These are phyloP conservation scores for Channa striata DNA, from an alignment of 2,797 vertebrate genomes.

Conservation along the genomic window DNA sequence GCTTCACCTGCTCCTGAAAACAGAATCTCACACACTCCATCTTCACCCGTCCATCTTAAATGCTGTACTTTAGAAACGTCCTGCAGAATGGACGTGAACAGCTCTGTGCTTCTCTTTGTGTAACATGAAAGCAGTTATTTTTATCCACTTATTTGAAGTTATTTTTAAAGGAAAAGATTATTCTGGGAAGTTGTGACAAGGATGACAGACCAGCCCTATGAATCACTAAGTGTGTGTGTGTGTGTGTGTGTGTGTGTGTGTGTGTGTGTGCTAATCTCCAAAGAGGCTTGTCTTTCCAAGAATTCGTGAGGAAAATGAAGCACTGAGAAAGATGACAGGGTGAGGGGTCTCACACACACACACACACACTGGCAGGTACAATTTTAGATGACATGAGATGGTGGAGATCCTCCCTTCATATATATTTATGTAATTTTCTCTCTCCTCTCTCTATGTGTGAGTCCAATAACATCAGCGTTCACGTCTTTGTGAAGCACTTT, in stretches of 20 bases:
- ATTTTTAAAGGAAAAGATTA: constrained; percentile 50
- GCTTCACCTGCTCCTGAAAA: constrained; percentile 49
- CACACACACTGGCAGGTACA: constrained; percentile 6
- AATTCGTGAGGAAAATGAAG: constrained; percentile 39
- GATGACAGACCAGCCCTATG: constrained; percentile 16
- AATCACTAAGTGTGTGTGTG: constrained; percentile 7
- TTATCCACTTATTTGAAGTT: constrained; percentile 18
- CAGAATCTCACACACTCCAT: constrained; percentile 18
- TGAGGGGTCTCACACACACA: constrained; percentile 18
- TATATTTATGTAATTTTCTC: neutral
- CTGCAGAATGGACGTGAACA: neutral
- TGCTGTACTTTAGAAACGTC: neutral
- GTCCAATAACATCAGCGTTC: too few species aligned
- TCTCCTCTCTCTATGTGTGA: neutral
- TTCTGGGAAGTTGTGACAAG: constrained; percentile 47
- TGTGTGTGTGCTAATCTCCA: constrained; percentile 28
- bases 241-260: constrained; percentile 10
- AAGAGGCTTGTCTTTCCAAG: constrained; percentile 22
- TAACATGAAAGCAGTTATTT: constrained; percentile 38
- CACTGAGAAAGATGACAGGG: neutral
- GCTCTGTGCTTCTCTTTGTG: neutral
- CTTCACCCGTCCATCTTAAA: neutral
- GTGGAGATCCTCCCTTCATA: neutral
- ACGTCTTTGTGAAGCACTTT: neutral
- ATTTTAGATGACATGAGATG: constrained; percentile 15